phyloP scores from a whole-genome alignment of 2,797 vertebrate species.

The Cryptoprocta ferox region DNA sequence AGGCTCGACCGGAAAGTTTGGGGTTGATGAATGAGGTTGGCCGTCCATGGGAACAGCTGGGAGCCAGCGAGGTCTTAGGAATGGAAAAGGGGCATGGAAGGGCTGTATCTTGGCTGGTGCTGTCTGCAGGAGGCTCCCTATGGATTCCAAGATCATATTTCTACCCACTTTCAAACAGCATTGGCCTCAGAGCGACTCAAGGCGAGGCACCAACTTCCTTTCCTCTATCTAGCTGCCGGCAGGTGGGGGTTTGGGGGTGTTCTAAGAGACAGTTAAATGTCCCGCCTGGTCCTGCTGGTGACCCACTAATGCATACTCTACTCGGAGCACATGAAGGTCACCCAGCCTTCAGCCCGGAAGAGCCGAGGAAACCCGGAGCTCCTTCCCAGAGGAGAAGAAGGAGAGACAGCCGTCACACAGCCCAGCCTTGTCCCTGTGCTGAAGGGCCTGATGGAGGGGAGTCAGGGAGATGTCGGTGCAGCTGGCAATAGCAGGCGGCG shows the following conservation, averaged over 20 bases:
- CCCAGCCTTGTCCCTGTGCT: neutral
- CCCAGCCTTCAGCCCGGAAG: accelerated
- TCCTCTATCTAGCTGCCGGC: neutral
- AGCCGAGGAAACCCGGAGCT: neutral
- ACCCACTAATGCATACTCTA: neutral
- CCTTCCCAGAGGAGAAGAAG: neutral
- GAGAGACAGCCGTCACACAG: neutral
- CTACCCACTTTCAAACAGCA: neutral
- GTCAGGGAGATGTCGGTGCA: neutral
- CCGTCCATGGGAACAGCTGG: neutral
- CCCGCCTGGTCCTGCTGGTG: neutral
- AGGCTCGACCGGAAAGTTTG: conserved; percentile 23
- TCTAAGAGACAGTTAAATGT: neutral
- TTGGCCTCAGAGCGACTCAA: neutral
- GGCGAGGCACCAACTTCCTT: neutral
- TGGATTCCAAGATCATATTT: conserved; percentile 3
- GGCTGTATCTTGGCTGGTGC: neutral
- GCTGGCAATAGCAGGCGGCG: neutral
- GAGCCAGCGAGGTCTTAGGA: neutral
- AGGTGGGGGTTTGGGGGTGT: neutral
- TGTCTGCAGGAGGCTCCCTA: neutral
- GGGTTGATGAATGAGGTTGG: conserved; percentile 3
- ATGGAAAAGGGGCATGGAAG: neutral
- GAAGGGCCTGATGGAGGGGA: neutral
- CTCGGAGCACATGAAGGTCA: neutral